Evolutionary conservation across 1,140 invertebrate genomes (phyloP).

Genomic region (Tribolium madens): DNA sequence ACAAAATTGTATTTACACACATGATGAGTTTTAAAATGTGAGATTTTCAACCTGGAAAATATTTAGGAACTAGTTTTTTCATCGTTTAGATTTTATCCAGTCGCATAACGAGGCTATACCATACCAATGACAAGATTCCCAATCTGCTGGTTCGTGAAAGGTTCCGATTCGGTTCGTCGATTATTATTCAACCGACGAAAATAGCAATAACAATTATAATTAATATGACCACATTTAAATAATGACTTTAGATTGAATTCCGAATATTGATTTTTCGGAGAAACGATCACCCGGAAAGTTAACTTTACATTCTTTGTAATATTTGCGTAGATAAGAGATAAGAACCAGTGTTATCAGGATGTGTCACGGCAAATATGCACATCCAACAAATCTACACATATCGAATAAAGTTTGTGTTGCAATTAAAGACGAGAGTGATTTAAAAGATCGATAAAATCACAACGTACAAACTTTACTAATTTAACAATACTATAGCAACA

Average conservation of each 20-base stretch:
- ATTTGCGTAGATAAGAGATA: background rate
- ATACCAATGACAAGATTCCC: constrained; percentile 18
- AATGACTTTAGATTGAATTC: constrained; percentile 3
- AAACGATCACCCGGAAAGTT: background rate
- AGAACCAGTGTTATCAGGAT: background rate
- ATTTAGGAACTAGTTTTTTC: constrained; percentile 28
- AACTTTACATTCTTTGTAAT: background rate
- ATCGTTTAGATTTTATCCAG: constrained; percentile 15
- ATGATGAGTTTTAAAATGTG: background rate
- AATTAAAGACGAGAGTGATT: constrained; percentile 25
- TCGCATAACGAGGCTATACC: constrained; percentile 28
- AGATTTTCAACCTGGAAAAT: constrained; percentile 3
- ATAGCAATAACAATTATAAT: constrained; percentile 34
- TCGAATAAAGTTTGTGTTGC: constrained; percentile 9
- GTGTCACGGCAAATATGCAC: constrained; percentile 4
- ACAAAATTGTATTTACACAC: background rate
- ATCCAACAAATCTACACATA: background rate
- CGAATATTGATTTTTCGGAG: background rate
- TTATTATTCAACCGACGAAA: constrained; percentile 38
- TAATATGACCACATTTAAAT: constrained; percentile 10
- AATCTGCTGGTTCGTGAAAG: constrained; percentile 27
- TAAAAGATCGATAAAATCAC: constrained; percentile 25
- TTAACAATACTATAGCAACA: constrained; percentile 28
- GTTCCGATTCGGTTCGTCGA: constrained; percentile 22
- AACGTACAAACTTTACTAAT: constrained; percentile 35